Evolutionary conservation across 2,113 vertebrate genomes (phyloP).

Genomic region (Piprites chloris): DNA sequence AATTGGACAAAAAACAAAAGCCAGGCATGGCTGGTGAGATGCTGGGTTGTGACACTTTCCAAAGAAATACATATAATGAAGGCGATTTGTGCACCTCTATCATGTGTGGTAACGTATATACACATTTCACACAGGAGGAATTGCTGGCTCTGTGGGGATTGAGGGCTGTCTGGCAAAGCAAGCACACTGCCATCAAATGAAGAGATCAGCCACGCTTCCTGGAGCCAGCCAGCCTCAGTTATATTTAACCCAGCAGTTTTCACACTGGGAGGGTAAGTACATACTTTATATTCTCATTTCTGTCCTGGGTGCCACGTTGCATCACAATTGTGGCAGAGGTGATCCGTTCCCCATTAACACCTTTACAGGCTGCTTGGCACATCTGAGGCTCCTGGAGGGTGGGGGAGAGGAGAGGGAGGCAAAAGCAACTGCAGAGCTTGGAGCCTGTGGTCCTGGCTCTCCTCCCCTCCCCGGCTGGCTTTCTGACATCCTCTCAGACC

Average conservation of each 20-base stretch:
- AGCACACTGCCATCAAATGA: slow-evolving; percentile 29
- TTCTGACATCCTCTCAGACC: neutral
- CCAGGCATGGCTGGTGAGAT: neutral
- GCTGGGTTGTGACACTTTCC: neutral
- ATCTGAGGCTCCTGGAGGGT: neutral
- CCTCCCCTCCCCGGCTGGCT: neutral
- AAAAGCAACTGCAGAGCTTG: neutral
- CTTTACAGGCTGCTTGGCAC: slow-evolving; percentile 49
- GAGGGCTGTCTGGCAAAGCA: slow-evolving; percentile 18
- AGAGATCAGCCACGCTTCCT: slow-evolving; percentile 6
- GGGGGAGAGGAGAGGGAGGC: neutral
- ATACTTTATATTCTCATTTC: slow-evolving; percentile 17
- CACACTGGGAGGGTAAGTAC: slow-evolving; percentile 16
- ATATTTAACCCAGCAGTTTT: slow-evolving; percentile 34
- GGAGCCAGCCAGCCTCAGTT: neutral
- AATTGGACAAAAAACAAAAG: neutral
- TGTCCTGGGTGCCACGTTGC: neutral
- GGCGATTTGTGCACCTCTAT: neutral
- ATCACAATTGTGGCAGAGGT: slow-evolving; percentile 13
- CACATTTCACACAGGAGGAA: neutral
- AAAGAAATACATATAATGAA: neutral
- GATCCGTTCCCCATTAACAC: slow-evolving; percentile 31
- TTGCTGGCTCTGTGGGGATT: neutral
- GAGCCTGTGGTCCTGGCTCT: neutral
- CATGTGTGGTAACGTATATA: neutral